phyloP scores from a whole-genome alignment of 2,888 invertebrate genomes.

The Nipponacmea schrenckii region DNA sequence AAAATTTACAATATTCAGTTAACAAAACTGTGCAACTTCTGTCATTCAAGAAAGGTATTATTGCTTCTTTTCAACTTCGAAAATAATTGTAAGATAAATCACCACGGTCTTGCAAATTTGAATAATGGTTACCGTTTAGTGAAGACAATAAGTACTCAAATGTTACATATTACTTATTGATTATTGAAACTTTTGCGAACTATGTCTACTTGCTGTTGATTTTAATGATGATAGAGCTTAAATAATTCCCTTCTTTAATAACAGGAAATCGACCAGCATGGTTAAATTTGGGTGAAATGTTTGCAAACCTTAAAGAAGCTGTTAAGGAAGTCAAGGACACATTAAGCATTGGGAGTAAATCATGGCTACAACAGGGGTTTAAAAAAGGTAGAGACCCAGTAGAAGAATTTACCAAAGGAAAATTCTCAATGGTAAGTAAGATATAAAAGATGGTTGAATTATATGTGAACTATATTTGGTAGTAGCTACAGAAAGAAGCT shows the following conservation, averaged over 20 bases:
- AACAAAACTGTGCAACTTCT: background rate
- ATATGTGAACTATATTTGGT: too few species aligned
- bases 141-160: too few species aligned
- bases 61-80: background rate
- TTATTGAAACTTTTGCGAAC: too few species aligned
- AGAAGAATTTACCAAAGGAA: conserved; percentile 36
- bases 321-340: conserved; percentile 28
- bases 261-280: conserved; percentile 46
- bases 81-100: too few species aligned
- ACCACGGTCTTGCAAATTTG: background rate
- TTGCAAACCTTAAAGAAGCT: conserved; percentile 29
- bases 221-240: background rate
- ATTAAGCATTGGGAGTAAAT: conserved; percentile 36
- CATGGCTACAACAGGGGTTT: background rate
- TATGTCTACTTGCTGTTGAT: too few species aligned
- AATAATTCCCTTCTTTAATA: conserved; percentile 6
- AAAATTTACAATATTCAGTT: background rate
- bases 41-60: background rate
- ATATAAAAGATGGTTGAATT: too few species aligned
- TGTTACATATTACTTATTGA: too few species aligned
- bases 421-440: conserved; percentile 33
- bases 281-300: conserved; percentile 40
- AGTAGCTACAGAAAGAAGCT: too few species aligned
- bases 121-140: background rate
- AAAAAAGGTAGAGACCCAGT: conserved; percentile 32